Conservation (phyloP, 1,140 invertebrate genomes). For the Lineus longissimus region DNA sequence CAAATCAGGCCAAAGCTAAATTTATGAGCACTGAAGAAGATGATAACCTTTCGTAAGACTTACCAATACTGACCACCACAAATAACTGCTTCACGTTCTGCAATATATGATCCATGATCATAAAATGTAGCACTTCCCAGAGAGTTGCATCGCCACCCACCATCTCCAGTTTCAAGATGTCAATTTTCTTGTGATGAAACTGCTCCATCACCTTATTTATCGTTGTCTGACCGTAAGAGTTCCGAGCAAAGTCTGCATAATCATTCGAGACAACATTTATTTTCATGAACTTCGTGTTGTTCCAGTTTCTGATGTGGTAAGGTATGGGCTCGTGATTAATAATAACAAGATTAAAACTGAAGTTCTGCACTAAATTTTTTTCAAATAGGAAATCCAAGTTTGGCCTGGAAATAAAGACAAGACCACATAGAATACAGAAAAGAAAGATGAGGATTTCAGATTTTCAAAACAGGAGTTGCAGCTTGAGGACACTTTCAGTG, state of each 20-base stretch:
- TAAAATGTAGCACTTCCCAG: conserved; percentile 42
- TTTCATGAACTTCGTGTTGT: conserved; percentile 28
- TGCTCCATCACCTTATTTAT: conserved; percentile 36
- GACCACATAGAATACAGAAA: conserved; percentile 2
- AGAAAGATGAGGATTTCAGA: not conserved
- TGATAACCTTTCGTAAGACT: too few relatives aligned
- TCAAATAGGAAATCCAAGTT: conserved; percentile 36
- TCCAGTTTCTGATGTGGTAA: conserved; percentile 12
- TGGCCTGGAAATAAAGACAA: conserved; percentile 30
- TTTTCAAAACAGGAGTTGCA: too few relatives aligned
- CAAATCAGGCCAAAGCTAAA: too few relatives aligned
- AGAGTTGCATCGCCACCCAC: conserved; percentile 25
- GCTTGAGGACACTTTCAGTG: too few relatives aligned
- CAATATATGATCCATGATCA: conserved; percentile 39
- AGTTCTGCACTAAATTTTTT: conserved; percentile 29
- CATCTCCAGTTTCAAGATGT: conserved; percentile 39
- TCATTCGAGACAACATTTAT: conserved; percentile 44
- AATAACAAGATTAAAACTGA: conserved; percentile 31
- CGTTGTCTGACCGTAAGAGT: conserved; percentile 44
- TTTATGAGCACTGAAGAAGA: too few relatives aligned
- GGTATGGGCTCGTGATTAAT: conserved; percentile 23
- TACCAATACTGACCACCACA: conserved; percentile 41
- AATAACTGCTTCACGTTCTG: conserved; percentile 39
- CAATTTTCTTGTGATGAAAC: conserved; percentile 30
- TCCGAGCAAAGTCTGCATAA: conserved; percentile 44